Evolutionary conservation across 2,797 vertebrate genomes (phyloP).

Genomic region (Salmo trutta): DNA sequence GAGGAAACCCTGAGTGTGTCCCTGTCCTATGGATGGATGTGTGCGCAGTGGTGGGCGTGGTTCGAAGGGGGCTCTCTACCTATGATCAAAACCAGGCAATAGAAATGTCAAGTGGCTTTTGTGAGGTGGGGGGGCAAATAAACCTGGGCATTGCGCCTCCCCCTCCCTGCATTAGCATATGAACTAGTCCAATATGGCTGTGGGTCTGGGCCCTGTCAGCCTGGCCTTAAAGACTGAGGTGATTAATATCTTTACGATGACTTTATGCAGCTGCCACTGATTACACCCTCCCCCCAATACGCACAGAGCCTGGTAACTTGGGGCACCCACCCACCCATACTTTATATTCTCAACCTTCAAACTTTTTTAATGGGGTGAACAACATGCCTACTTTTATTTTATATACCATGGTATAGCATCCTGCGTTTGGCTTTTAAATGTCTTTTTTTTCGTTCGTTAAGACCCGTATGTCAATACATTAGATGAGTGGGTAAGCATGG

Average conservation of each 20-base stretch:
- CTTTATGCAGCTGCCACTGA: conserved; percentile 74
- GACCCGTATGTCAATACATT: too few species aligned
- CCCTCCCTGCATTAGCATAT: conserved; percentile 88
- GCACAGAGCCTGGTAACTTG: conserved; percentile 19
- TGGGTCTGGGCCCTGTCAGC: conserved; percentile 87
- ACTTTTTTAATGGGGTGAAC: too few species aligned
- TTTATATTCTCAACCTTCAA: too few species aligned
- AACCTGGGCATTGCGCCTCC: conserved; percentile 72
- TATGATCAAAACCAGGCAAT: conserved; percentile 79
- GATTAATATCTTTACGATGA: conserved; percentile 99
- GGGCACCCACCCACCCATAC: conserved; percentile 63
- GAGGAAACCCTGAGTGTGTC: conserved; percentile 48
- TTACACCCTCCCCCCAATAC: conserved; percentile 49
- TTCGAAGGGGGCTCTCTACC: conserved; percentile 67
- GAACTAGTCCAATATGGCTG: conserved; percentile 81
- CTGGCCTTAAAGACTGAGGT: conserved; percentile 52
- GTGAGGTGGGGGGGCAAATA: conserved; percentile 64
- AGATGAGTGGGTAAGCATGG: too few species aligned
- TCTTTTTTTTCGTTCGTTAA: too few species aligned
- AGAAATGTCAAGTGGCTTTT: conserved; percentile 80
- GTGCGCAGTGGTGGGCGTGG: conserved; percentile 53
- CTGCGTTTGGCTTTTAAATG: too few species aligned
- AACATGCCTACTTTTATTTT: too few species aligned
- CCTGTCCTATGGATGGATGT: conserved; percentile 3
- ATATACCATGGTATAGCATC: too few species aligned